These are phyloP conservation scores for Nesoenas mayeri DNA, from an alignment of 2,113 vertebrate species.

Conservation along the genomic window DNA sequence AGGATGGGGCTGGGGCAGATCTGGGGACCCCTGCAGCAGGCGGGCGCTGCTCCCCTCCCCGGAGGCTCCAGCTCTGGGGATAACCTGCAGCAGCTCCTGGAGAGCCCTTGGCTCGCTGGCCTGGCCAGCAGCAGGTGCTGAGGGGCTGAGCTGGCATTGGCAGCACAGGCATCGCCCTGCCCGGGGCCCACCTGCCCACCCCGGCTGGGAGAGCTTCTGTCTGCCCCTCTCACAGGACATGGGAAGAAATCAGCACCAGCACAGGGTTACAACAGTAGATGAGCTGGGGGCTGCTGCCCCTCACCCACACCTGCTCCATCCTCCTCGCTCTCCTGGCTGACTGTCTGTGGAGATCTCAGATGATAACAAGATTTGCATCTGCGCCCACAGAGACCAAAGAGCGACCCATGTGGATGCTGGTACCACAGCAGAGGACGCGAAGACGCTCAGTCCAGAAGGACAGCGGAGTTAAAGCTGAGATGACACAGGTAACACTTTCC, in stretches of 20 bases:
- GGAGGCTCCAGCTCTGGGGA: neutral
- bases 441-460: neutral
- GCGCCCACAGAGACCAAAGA: fast-evolving
- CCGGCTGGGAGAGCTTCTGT: no score
- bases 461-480: neutral
- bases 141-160: neutral
- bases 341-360: neutral
- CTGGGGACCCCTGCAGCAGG: neutral
- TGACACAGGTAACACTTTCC: neutral
- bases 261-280: neutral
- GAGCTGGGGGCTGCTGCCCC: neutral
- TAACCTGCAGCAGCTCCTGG: neutral
- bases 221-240: neutral
- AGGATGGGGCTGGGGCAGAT: neutral
- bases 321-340: fast-evolving
- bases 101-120: neutral
- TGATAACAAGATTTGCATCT: fast-evolving
- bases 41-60: neutral
- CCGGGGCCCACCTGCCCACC: neutral
- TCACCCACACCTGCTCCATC: no score
- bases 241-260: neutral
- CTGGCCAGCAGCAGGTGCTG: neutral
- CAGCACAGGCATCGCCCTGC: neutral
- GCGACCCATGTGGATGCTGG: fast-evolving
- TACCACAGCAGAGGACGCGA: fast-evolving